Conservation (phyloP, 2,888 invertebrate species). For the Lepidochrysops patricia region DNA sequence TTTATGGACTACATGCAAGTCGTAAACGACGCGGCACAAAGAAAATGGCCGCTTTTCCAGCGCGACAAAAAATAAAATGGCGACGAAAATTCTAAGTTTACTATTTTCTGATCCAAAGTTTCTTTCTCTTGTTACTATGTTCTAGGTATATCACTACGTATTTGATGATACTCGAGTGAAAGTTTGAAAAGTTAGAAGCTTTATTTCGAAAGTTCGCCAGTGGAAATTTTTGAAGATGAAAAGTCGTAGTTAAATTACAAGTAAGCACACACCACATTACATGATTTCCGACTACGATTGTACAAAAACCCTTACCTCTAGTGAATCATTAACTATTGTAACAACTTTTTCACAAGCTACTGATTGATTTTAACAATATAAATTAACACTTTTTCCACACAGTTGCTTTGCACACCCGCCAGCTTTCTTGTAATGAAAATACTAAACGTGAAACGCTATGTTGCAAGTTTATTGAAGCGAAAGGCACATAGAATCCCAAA, state of each 20-base stretch:
- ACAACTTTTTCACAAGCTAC: conserved; percentile 40
- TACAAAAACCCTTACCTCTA: conserved; percentile 59
- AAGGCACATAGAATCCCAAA: conserved; percentile 69
- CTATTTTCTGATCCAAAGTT: conserved; percentile 67
- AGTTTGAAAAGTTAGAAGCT: conserved; percentile 65
- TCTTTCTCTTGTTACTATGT: conserved; percentile 37
- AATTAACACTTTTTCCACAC: conserved; percentile 45
- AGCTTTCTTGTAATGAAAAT: conserved; percentile 73
- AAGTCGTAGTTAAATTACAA: conserved; percentile 55
- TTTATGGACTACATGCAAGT: conserved; percentile 67
- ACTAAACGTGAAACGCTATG: conserved; percentile 60
- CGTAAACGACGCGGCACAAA: conserved; percentile 75
- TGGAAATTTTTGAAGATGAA: conserved; percentile 74
- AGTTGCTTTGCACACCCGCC: conserved; percentile 72
- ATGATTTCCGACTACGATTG: conserved; percentile 36
- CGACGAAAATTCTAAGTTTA: conserved; percentile 75
- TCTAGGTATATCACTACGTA: conserved; percentile 40
- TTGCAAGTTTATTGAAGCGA: conserved; percentile 74
- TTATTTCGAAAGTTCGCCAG: conserved; percentile 67
- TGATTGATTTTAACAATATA: conserved; percentile 39
- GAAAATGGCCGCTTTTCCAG: conserved; percentile 77
- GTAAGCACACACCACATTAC: conserved; percentile 50
- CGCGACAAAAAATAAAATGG: conserved; percentile 76
- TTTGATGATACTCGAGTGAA: conserved; percentile 40
- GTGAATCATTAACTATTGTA: conserved; percentile 63